Evolutionary conservation across 2,888 invertebrate genomes (phyloP), one percentile per base, ranked within the genome.

Genomic region (Morpho deidamia): DNA sequence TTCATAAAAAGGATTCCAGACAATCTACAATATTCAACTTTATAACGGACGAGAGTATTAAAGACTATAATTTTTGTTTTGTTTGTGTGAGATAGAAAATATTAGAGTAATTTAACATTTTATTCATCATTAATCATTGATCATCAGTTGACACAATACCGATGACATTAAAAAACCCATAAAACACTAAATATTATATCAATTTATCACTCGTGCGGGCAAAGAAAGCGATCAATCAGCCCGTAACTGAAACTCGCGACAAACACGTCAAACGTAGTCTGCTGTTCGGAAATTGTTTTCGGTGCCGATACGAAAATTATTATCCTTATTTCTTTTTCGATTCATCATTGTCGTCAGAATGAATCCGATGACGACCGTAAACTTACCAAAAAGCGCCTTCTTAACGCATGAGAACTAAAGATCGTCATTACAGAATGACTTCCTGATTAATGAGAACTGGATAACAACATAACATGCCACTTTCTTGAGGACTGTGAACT

Each of bases 181-280:
- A 34, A 11, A 44, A 11, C 8, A 33, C 10, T 11, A 35, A 35
- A 34, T 34, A 34, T 44, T 34, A 44, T 12, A 44, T 11, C 44
- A 35, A 33, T 44, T 33, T 44, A 33, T 12, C 35, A 12, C 33
- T 11, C 11, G 34, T 35, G 11, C 44, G 8, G 33, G 10, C 11
- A 33, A 35, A 44, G 44, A 34, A 44, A 44, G 23, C 44, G 44
- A 44, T 44, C 44, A 44, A 44, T 44, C 44, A 44, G 11, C 34
- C 8, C 12, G 9, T 11, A 34, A 35, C 44, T 11, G 44, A 44
- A 33, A 11, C 44, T 8, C 44, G 7, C 9, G 44, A 34, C 11
- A 44, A 34, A 34, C 34, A 34, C 11, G 11, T n/a, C 11, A n/a
- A 11, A n/a, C 10, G 39, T n/a, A 10, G 39, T 39, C 11, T 14